These are phyloP conservation scores for Moxostoma hubbsi DNA, from an alignment of 2,797 vertebrate genomes.

Conservation along the genomic window DNA sequence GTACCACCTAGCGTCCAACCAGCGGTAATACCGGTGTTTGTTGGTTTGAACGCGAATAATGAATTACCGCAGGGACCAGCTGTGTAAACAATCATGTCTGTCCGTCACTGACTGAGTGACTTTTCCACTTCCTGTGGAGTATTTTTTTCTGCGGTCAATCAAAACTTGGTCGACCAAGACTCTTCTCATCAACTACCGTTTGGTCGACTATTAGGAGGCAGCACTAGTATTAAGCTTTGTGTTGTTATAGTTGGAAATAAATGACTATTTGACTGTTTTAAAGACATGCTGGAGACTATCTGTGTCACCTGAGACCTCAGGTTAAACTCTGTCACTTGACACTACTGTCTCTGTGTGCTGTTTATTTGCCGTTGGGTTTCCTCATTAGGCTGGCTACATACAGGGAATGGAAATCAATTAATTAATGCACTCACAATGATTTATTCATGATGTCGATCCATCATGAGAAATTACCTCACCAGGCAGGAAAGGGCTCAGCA, in stretches of 20 bases:
- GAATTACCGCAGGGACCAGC: no score
- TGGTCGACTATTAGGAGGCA: no score
- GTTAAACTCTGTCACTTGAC: conserved; percentile 18
- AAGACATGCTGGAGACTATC: conserved; percentile 5
- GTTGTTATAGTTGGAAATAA: neutral
- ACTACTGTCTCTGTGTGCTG: neutral
- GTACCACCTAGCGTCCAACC: no score
- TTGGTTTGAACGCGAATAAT: no score
- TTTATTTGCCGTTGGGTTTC: conserved; percentile 35
- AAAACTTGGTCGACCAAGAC: no score
- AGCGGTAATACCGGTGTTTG: no score
- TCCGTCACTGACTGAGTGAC: no score
- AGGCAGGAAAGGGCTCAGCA: conserved; percentile 1
- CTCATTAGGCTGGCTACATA: conserved; percentile 22
- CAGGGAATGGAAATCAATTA: conserved; percentile 50
- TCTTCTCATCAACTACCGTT: no score
- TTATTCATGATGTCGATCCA: conserved; percentile 52
- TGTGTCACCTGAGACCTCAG: conserved; percentile 5
- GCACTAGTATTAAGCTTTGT: neutral
- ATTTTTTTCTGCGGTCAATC: no score
- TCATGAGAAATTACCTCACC: conserved; percentile 18
- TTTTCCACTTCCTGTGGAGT: no score
- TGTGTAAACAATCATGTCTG: no score
- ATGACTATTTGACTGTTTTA: neutral
- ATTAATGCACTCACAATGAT: conserved; percentile 49